Evolutionary conservation across 1,140 invertebrate species (phyloP), one percentile per base, ranked within the genome.

Genomic region (Scylla paramamosain): DNA sequence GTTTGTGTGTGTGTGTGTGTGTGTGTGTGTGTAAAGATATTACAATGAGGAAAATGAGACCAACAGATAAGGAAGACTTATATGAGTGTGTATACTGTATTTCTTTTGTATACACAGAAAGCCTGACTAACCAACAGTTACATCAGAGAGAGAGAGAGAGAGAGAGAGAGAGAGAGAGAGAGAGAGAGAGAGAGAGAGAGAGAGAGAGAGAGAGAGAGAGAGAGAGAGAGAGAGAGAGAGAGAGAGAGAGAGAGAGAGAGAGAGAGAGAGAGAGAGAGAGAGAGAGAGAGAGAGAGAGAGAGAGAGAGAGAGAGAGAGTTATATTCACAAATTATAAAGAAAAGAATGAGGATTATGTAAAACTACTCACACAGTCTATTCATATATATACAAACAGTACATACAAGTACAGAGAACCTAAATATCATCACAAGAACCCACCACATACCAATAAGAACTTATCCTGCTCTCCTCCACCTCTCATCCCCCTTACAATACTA

Each of bases 341-440:
- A 25, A 88, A 32, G 31, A 88, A 46, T 8, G 25, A 88, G 28
- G 7, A 88, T 88, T 32, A 88, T 39, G 31, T 88, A 45, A 8
- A 28, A 29, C 86, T 88, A 88, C 86, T 88, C 2, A 88, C 45
- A 88, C 31, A 88, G 10, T 88, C 86, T 88, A 88, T 45, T 88
- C 20, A 88, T 46, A 88, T 46, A 88, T 88, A 46, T 88, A 88
- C 86, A 88, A 45, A 88, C 86, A 88, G 45, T 88, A 86, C 90
- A 91, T 28, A 91, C 12, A 59, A 16, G 52, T 59, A 7, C 25
- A 25, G 67, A n/a, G 25, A 77, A 77, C 67, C 8, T 25, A 77
- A 77, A n/a, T 20, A 77, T 77, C 67, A 77, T 77, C 67, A 77
- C 67, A 7, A n/a, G 25, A n/a, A 20, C 20, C 20, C 67, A 77